Percentiles rank a stretch among this genome's conserved stretches.
Evolutionary conservation across 2,797 vertebrate species (phyloP).

Genomic region (Onychomys leucogaster): DNA sequence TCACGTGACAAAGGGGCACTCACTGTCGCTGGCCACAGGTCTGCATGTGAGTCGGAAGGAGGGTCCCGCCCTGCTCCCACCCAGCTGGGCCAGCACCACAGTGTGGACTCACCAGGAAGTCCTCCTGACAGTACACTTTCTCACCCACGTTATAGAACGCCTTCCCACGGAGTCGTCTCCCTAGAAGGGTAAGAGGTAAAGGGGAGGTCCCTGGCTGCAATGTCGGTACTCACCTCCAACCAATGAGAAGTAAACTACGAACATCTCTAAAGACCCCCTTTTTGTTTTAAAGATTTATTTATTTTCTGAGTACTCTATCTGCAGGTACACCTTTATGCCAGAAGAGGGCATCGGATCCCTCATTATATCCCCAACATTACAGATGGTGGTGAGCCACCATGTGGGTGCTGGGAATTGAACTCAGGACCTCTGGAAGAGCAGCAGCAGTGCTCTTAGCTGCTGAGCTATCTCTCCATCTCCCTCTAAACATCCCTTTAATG

Average conservation of each 20-base stretch:
- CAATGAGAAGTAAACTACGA: neutral
- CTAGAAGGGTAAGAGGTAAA: constrained; percentile 85
- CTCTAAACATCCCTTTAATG: neutral
- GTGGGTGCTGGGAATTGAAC: neutral
- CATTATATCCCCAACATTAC: neutral
- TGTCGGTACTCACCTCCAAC: neutral
- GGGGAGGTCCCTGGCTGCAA: neutral
- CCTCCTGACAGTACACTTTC: constrained; percentile 99
- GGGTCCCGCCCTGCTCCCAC: neutral
- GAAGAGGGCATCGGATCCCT: neutral
- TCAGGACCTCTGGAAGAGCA: neutral
- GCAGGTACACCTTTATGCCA: neutral
- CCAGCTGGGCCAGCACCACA: constrained; percentile 31
- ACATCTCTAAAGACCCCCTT: neutral
- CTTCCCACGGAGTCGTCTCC: constrained; percentile 97
- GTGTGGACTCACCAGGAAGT: constrained; percentile 95
- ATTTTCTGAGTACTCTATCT: neutral
- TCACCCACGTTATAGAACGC: constrained; percentile 99
- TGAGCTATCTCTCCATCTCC: neutral
- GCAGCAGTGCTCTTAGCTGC: neutral
- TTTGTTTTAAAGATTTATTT: neutral
- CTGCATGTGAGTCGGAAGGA: neutral
- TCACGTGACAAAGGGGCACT: constrained; percentile 36
- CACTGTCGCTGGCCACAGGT: neutral
- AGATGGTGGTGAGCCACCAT: neutral